These are phyloP conservation scores for Montifringilla adamsi DNA, from an alignment of 2,113 vertebrate genomes.

Conservation along the genomic window DNA sequence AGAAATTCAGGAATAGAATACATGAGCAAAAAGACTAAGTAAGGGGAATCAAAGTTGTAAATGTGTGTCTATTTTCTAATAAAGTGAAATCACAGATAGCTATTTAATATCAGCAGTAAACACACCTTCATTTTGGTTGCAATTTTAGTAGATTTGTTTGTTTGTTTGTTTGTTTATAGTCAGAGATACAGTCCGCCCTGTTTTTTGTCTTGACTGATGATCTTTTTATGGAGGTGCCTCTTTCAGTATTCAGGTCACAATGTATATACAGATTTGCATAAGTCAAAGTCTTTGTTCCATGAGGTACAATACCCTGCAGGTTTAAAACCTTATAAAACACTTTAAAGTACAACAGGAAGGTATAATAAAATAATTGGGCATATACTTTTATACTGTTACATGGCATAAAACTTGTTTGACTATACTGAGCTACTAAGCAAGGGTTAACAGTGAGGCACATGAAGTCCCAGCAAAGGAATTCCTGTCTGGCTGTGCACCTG, in stretches of 20 bases:
- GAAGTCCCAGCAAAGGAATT: not conserved
- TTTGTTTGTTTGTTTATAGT: not conserved
- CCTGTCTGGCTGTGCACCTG: not conserved
- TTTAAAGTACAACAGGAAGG: not conserved
- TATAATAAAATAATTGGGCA: not conserved
- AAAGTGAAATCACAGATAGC: not conserved
- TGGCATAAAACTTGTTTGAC: not conserved
- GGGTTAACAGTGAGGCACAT: accelerated
- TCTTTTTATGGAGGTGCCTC: not conserved
- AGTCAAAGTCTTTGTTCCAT: not conserved
- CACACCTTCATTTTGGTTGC: not conserved
- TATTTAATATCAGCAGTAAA: not conserved
- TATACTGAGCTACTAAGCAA: not conserved
- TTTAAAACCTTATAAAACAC: not conserved
- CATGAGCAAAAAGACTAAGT: not conserved
- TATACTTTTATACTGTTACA: not conserved
- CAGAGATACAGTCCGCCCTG: not conserved
- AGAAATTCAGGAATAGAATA: not conserved
- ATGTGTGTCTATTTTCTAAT: not conserved
- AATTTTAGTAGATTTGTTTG: not conserved
- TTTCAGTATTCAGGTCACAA: not conserved
- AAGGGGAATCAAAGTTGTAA: not conserved
- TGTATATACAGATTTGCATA: not conserved
- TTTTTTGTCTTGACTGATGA: not conserved
- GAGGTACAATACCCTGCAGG: not conserved